Evolutionary conservation across 2,888 invertebrate species (phyloP).

Genomic region (Helleia helle): DNA sequence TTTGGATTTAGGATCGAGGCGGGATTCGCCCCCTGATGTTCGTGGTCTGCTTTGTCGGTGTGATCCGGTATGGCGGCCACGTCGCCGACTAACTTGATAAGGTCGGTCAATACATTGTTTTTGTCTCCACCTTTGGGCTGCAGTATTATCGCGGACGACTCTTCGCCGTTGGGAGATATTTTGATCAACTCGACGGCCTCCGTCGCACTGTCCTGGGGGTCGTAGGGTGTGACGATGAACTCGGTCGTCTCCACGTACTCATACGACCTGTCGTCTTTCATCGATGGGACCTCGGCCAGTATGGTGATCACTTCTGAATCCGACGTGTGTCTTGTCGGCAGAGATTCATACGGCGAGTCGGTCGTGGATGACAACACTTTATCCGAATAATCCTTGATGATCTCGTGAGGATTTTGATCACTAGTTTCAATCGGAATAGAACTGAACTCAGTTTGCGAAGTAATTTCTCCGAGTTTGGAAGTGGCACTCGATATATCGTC

Average conservation of each 20-base stretch:
- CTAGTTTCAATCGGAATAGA: conserved; percentile 61
- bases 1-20: conserved; percentile 38
- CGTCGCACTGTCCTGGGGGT: conserved; percentile 50
- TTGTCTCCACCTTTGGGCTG: conserved; percentile 31
- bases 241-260: conserved; percentile 58
- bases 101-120: conserved; percentile 45
- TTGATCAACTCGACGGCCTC: conserved; percentile 54
- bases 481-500: conserved; percentile 37
- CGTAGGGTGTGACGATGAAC: conserved; percentile 43
- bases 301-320: conserved; percentile 39
- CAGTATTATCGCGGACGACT: conserved; percentile 45
- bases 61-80: conserved; percentile 61
- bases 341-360: conserved; percentile 26
- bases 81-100: conserved; percentile 60
- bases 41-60: conserved; percentile 31
- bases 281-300: conserved; percentile 27
- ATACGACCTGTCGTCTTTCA: conserved; percentile 32
- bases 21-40: conserved; percentile 25
- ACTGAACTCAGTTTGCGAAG: conserved; percentile 54
- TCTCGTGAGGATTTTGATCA: conserved; percentile 56
- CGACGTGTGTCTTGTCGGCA: conserved; percentile 30
- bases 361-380: conserved; percentile 33
- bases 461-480: conserved; percentile 51
- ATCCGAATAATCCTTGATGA: conserved; percentile 36
- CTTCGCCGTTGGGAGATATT: conserved; percentile 38